phyloP scores from a whole-genome alignment of 2,113 vertebrate species.

The Catharus fuscescens region DNA sequence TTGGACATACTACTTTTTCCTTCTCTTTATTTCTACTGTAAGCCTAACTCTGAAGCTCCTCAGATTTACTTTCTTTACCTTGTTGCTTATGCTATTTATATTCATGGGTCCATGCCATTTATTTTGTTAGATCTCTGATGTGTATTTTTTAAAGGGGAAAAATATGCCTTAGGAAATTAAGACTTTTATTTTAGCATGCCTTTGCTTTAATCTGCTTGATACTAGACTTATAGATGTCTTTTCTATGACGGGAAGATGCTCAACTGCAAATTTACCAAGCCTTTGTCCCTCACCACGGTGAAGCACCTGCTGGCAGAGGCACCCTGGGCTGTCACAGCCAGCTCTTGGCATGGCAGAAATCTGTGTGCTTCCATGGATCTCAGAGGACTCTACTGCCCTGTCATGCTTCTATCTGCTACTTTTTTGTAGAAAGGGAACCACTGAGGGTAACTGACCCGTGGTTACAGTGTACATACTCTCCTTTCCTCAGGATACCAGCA shows the following conservation, averaged over 20 bases:
- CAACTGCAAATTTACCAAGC: background rate
- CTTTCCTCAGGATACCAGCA: background rate
- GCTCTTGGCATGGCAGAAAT: background rate
- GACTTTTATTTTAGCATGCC: background rate
- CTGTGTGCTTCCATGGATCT: background rate
- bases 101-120: background rate
- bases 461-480: background rate
- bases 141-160: background rate
- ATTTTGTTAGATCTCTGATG: background rate
- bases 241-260: background rate
- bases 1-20: background rate
- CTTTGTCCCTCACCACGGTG: rapidly evolving
- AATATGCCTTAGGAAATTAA: background rate
- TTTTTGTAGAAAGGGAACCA: background rate
- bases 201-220: background rate
- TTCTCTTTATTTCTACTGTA: background rate
- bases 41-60: background rate
- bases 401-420: background rate
- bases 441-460: background rate
- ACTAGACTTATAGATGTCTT: background rate
- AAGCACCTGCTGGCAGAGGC: background rate
- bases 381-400: background rate
- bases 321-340: background rate
- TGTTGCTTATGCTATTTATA: background rate
- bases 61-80: background rate